Evolutionary conservation across 2,888 invertebrate genomes (phyloP), one percentile per base, ranked within the genome.

Genomic region (Augiades crinisus): DNA sequence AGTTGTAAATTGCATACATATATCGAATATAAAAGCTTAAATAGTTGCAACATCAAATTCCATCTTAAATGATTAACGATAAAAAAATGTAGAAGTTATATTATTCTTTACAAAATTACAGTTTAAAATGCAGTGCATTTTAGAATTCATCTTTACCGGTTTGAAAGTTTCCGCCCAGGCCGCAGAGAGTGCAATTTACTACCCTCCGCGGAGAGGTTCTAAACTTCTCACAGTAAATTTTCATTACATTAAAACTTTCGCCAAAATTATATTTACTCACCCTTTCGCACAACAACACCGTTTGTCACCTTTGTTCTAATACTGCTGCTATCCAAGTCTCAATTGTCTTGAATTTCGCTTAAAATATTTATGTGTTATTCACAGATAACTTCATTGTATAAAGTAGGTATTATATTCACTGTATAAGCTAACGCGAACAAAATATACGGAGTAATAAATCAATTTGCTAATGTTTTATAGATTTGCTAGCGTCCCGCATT

Each of bases 201-300:
- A 31, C 38, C 38, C 47, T 40, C 38, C 4, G 17, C 40, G 40
- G 43, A 53, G 44, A 41, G 54, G 36, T 13, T 21, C 33, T 19
- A 14, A 33, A 38, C 10, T 59, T 55, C 50, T 40, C 38, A 44
- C 53, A 40, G 41, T 57, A 57, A 55, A 60, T 57, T 57, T 52
- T 57, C 51, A 57, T 60, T 60, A 57, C 38, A 45, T 45, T 55
- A 51, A 56, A 60, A 60, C 51, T 57, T 59, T 47, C 6, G 21
- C 24, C 5, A 30, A 47, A 38, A n/a, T n/a, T n/a, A n/a, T n/a
- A n/a, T n/a, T n/a, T n/a, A n/a, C n/a, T n/a, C n/a, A n/a, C n/a
- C n/a, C n/a, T n/a, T n/a, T n/a, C n/a, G n/a, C n/a, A n/a, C n/a
- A n/a, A n/a, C n/a, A 37, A 41, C 40, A 41, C 40, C 22, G 31